Base-by-base conservation (phyloP, 1,140 invertebrate species). In the Mercenaria mercenaria region DNA sequence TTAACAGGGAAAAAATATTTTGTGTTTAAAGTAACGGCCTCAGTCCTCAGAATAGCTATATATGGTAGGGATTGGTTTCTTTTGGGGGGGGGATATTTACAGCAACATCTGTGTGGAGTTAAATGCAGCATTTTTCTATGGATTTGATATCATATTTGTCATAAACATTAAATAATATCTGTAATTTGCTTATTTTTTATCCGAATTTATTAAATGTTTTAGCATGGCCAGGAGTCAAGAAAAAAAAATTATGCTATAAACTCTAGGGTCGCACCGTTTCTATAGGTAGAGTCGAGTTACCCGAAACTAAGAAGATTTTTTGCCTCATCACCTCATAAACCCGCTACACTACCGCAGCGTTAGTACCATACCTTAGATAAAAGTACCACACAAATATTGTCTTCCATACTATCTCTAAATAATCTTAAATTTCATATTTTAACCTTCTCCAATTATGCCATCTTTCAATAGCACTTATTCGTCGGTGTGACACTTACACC, bases 211-310 rank as follows among this genome's bases (percentile, higher is more conserved):
- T 13, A 56, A 56, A 56, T 56, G 52, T 56, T 56, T 56, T 56
- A 56, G 52, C 52, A 56, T 56, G 20, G 52, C 52, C 43, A 56
- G 52, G 52, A 13, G 52, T 56, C 52, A 56, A 56, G 52, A 56
- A 56, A 56, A 47, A 56, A 56, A 56, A 20, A 20, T 20, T 56
- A 56, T 56, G 52, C 20, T 23, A 56, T 56, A 56, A 56, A 69
- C 67, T 69, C 67, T 69, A 69, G 67, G 67, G 67, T 69, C 29
- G 67, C 67, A 69, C 67, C 67, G 67, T 69, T 69, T 69, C 67
- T 69, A 69, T 69, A 64, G 61, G 61, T 64, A 64, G 61, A 64
- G 61, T 64, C 61, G 61, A 64, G n/a, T n/a, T n/a, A n/a, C n/a
- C n/a, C n/a, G 61, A 64, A 64, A 64, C 61, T 64, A 64, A 64